A percentile compares a stretch with the other conserved stretches of the same genome.
phyloP scores from a whole-genome alignment of 2,888 invertebrate genomes.

The Junonia oenone region DNA sequence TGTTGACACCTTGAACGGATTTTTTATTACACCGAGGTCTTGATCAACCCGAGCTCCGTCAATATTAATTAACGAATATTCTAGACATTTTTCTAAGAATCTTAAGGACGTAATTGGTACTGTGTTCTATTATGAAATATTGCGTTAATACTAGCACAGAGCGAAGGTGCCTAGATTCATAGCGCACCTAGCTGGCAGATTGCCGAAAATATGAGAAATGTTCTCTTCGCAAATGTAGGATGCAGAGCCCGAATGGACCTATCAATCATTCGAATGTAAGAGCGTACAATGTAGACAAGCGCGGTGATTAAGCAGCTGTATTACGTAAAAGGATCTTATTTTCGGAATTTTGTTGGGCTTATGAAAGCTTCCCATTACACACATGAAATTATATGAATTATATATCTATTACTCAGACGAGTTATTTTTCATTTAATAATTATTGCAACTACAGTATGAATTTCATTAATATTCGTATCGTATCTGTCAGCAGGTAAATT shows the following conservation, averaged over 20 bases:
- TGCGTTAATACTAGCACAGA: background rate
- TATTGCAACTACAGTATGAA: too few relatives aligned
- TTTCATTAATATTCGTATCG: too few relatives aligned
- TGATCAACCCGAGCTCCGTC: constrained; percentile 35
- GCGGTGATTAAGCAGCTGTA: constrained; percentile 28
- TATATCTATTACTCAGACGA: too few relatives aligned
- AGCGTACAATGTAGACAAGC: constrained; percentile 25
- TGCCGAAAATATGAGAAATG: constrained; percentile 34
- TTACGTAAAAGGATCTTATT: constrained; percentile 17
- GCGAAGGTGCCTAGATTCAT: constrained; percentile 14
- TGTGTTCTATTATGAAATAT: constrained; percentile 8
- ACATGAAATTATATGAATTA: background rate
- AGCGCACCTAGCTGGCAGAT: constrained; percentile 28
- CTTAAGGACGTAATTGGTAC: constrained; percentile 22
- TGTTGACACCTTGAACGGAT: constrained; percentile 53
- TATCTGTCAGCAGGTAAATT: too few relatives aligned
- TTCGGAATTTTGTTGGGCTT: constrained; percentile 6
- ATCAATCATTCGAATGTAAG: constrained; percentile 30
- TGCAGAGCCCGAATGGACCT: constrained; percentile 28
- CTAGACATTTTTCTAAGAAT: constrained; percentile 31
- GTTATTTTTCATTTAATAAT: too few relatives aligned
- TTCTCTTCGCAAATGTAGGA: constrained; percentile 25
- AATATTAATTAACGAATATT: constrained; percentile 46
- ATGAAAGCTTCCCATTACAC: background rate
- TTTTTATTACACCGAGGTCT: constrained; percentile 41